Conservation (phyloP, 2,888 invertebrate genomes). For the Nomada fucata region DNA sequence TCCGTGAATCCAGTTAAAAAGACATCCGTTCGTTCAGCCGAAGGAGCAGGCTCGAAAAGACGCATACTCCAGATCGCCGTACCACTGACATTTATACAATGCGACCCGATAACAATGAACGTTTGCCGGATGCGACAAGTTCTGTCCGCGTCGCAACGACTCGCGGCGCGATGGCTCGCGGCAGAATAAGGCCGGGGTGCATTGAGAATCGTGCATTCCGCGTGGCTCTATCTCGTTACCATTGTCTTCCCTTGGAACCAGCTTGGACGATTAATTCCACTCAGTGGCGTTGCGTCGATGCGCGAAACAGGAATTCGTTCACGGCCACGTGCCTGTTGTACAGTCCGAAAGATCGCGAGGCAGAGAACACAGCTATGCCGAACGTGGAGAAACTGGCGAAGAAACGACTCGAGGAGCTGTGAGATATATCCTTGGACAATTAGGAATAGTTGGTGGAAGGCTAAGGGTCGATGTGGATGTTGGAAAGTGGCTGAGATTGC, state of each 20-base stretch:
- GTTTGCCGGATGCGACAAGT: constrained; percentile 63
- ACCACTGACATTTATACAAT: constrained; percentile 62
- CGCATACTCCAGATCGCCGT: constrained; percentile 14
- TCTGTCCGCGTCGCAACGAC: constrained; percentile 15
- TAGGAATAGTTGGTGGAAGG: not conserved
- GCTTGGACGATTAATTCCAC: constrained; percentile 53
- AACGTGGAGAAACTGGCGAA: constrained; percentile 48
- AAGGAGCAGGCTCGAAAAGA: constrained; percentile 16
- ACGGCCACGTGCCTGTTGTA: not conserved
- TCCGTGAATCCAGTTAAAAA: constrained; percentile 26
- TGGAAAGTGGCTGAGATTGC: not conserved
- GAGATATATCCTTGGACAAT: constrained; percentile 21
- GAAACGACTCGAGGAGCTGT: constrained; percentile 50
- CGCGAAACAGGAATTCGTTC: constrained; percentile 24
- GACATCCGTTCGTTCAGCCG: constrained; percentile 24
- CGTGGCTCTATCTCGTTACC: constrained; percentile 45
- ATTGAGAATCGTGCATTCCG: constrained; percentile 51
- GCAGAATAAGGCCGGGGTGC: constrained; percentile 50
- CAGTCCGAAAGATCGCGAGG: not conserved
- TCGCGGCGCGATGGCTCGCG: constrained; percentile 22
- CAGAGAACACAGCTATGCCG: constrained; percentile 31
- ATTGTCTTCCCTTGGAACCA: constrained; percentile 47
- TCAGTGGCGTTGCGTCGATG: constrained; percentile 28
- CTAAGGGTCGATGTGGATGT: not conserved
- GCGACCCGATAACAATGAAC: constrained; percentile 52